Evolutionary conservation across 2,797 vertebrate species (phyloP), one percentile per base, ranked within the genome.

Genomic region (Erithacus rubecula): DNA sequence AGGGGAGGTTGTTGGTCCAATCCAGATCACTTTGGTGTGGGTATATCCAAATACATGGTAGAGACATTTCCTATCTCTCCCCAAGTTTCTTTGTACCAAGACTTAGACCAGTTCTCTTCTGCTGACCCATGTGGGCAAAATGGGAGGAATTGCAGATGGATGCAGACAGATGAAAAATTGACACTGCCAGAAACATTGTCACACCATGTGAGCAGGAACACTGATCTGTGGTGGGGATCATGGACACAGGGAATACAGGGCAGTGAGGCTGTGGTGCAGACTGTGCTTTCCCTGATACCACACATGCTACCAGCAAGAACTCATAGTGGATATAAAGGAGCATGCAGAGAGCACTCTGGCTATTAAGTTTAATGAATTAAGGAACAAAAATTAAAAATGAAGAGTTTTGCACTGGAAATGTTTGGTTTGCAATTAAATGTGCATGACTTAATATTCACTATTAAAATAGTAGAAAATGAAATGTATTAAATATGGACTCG

Each of bases 241-340:
- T 12, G 43, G 55, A 10, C 22, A 15, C 44, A 22, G 32, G 12
- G 29, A 37, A 16, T 5, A 9, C 2, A 5, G 55, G 78, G 62
- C 51, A 69, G 8, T 5, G 49, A 16, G 37, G 32, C 32, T 69
- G 51, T 16, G 67, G 8, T 63, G 55, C 87, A 69, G 34, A 30
- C 32, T 15, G 1, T 12, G 7, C 52, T 41, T 37, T 37, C 17
- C 46, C 47, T 11, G 12, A 8, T 26, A 46, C 26, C 36, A 23
- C 23, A 3, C 0, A 0, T 17, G 2, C 16, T 15, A 2, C 39
- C 55, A 69, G 67, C 29, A 69, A 68, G 56, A 49, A 4, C 56
- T 49, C 19, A 3, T 12, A 32, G 32, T 53, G 64, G 10, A 5
- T 10, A 0, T 22, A 7, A 5, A 69, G 51, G 16, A 75, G 13